Evolutionary conservation across 2,888 invertebrate genomes (phyloP), one percentile per base, ranked within the genome.

Genomic region (Sarcophaga subvicina): DNA sequence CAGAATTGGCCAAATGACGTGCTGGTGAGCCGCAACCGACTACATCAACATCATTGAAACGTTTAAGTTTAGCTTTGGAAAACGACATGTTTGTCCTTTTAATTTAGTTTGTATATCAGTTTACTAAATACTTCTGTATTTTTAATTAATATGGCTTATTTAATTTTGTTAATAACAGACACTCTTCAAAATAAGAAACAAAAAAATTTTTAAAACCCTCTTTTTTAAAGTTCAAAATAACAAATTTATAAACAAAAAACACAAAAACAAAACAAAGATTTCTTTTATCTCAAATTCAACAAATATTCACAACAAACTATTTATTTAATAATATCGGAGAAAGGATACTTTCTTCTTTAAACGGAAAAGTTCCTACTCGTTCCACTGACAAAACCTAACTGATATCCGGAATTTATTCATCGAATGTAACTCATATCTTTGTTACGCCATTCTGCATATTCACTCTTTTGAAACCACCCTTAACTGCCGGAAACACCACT

Each of bases 31-130:
- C 79, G 70, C 91, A 91, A 62, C 91, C 91, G 22, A 89, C 89
- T 45, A 91, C 90, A 86, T 93, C 92, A 87, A 93, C 90, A 85
- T 93, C 93, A 70, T 93, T 93, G 85, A 93, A 93, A 76, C 93
- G 92, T 88, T 93, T 93, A 84, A 93, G 90, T 90, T 93, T 93
- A 59, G 93, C 93, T 90, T 93, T 93, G 47, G 93, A 92, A 80
- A 93, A 93, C 54, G 93, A 93, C 92, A 92, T 93, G 60, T 54
- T 73, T 81, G 62, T 80, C 62, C 49, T 83, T 59, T 71, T 81
- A 37, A 8, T 37, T 37, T 10, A 37, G 22, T 67, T 66, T 59
- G n/a, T 66, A 54, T 60, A 67, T 72, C 20, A 17, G 17, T 70
- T 8, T 25, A 60, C 20, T 75, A n/a, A 14, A 67, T 69, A 4